These are phyloP conservation scores for Nestor notabilis DNA, from an alignment of 2,113 vertebrate genomes.

Conservation along the genomic window DNA sequence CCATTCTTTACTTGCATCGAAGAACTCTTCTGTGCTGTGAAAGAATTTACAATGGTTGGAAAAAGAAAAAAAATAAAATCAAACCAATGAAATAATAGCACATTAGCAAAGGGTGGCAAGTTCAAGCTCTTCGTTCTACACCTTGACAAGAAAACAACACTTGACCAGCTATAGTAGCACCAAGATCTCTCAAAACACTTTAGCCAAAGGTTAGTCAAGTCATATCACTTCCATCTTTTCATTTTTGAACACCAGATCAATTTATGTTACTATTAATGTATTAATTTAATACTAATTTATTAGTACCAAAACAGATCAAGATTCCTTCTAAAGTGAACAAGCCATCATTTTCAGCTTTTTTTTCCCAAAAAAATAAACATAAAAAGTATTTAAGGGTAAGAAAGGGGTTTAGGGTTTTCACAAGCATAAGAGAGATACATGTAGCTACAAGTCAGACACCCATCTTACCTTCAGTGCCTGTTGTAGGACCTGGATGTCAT, in stretches of 20 bases:
- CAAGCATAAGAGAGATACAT: not conserved
- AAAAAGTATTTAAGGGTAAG: not conserved
- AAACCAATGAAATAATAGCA: not conserved
- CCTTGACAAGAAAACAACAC: not conserved
- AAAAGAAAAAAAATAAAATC: not conserved
- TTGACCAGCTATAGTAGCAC: not conserved
- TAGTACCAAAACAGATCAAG: not conserved
- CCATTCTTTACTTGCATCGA: not conserved
- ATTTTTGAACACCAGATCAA: not conserved
- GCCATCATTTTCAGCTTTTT: not conserved
- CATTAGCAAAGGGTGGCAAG: not conserved
- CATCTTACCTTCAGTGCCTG: constrained; percentile 92
- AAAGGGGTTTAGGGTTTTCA: not conserved
- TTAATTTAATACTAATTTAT: not conserved
- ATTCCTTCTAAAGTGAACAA: not conserved
- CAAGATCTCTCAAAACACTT: not conserved
- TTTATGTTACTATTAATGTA: not conserved
- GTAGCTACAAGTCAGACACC: not conserved
- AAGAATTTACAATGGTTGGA: not conserved
- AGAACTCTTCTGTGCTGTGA: not conserved
- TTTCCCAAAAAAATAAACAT: not conserved
- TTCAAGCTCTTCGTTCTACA: not conserved
- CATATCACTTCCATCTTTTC: not conserved
- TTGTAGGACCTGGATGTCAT: constrained; percentile 93
- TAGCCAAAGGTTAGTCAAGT: not conserved